These are phyloP conservation scores for Notechis scutatus DNA, from an alignment of 2,113 vertebrate genomes.

Conservation along the genomic window DNA sequence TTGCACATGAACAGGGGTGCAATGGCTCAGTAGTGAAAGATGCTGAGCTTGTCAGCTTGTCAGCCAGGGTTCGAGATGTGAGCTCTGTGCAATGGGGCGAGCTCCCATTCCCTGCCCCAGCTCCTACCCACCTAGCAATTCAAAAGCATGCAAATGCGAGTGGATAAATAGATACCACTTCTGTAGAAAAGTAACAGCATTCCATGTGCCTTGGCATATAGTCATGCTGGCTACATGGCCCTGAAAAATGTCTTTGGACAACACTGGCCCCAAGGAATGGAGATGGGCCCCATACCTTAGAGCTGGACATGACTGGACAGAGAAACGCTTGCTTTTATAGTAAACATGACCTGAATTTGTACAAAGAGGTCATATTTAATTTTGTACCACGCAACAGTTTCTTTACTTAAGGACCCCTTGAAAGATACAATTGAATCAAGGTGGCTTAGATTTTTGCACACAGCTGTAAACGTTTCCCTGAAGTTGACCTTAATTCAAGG, in stretches of 20 bases:
- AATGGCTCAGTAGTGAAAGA: background rate
- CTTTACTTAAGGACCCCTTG: background rate
- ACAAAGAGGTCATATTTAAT: background rate
- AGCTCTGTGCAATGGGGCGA: background rate
- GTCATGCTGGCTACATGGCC: background rate
- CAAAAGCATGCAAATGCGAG: background rate
- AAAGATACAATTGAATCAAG: background rate
- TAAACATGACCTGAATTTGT: background rate
- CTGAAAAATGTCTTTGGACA: background rate
- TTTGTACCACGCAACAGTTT: background rate
- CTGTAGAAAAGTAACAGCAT: background rate
- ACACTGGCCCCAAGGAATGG: background rate
- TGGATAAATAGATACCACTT: background rate
- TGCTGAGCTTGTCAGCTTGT: background rate
- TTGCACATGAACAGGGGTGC: background rate
- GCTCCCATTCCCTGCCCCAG: background rate
- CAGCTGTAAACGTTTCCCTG: background rate
- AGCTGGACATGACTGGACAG: background rate
- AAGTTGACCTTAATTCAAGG: background rate
- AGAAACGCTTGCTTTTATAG: background rate
- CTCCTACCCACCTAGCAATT: background rate
- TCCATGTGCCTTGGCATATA: background rate
- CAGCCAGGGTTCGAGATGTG: background rate
- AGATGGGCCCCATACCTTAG: background rate
- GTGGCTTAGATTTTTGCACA: background rate